These are phyloP conservation scores for Clarias fuscus DNA, from an alignment of 2,797 vertebrate species.

Conservation along the genomic window DNA sequence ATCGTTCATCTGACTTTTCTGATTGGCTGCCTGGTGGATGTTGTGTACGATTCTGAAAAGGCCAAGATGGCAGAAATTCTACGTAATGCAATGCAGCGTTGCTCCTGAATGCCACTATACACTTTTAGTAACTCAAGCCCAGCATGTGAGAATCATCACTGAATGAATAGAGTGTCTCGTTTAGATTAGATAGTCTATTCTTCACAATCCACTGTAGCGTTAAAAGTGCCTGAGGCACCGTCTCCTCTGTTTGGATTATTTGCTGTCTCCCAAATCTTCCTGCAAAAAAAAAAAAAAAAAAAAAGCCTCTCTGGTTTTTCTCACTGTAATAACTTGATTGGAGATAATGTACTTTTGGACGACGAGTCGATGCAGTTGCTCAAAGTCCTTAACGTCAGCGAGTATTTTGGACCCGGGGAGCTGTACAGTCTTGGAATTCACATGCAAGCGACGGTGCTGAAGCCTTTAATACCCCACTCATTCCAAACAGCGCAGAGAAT, in stretches of 20 bases:
- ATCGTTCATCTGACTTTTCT: neutral
- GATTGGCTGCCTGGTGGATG: neutral
- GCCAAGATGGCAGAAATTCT: constrained; percentile 3
- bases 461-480: constrained; percentile 55
- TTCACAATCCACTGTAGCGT: constrained; percentile 47
- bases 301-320: constrained; percentile 45
- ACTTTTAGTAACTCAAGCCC: constrained; percentile 17
- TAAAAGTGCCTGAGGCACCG: constrained; percentile 47
- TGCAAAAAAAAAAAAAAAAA: constrained; percentile 24
- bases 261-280: constrained; percentile 53
- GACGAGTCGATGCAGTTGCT: constrained; percentile 37
- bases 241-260: constrained; percentile 53
- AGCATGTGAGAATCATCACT: constrained; percentile 54
- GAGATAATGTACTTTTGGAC: constrained; percentile 47
- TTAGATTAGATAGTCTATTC: constrained; percentile 56
- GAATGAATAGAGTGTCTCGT: constrained; percentile 55
- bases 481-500: constrained; percentile 54
- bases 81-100: neutral
- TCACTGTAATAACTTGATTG: constrained; percentile 47
- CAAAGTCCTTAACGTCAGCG: constrained; percentile 19
- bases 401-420: constrained; percentile 9
- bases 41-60: constrained; percentile 2
- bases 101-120: neutral
- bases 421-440: constrained; percentile 40
- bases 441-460: constrained; percentile 36